Base-by-base conservation (phyloP, 2,888 invertebrate genomes). In the Arrhopalites spinosus region DNA sequence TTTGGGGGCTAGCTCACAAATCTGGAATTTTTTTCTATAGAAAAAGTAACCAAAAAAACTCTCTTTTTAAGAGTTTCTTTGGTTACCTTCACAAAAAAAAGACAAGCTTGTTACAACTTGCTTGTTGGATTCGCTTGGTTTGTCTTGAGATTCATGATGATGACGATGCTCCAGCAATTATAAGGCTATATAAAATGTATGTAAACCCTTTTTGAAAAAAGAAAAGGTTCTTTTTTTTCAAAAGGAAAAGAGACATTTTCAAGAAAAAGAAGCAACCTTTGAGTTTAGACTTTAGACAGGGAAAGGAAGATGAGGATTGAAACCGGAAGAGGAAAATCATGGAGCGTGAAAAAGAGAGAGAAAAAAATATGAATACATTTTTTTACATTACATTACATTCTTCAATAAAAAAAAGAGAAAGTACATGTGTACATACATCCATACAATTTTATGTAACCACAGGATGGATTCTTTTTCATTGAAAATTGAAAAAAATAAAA, bases 251-350 rank as follows among this genome's bases (percentile, higher is more conserved):
- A 11, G 3, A 69, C 11, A 68, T 17, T 36, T 36, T 3, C 3
- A 36, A 68, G 68, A 47, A 69, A 69, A 13, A 53, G 50, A 69
- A 69, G 43, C 30, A 56, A 59, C 59, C 25, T 8, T 59, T 53
- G 47, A 43, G 17, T 5, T 27, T 30, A 20, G 36, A 43, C n/a
- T 36, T 36, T 36, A 36, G 69, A 69, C 63, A 47, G 36, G 64
- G 69, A 69, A 69, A 53, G n/a, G 29, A 25, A 56, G 56, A 74
- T 20, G 45, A 36, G 43, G 75, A 75, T 75, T 75, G 66, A 75
- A 72, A 66, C 75, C 75, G 75, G 75, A 75, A 75, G 71, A 59
- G 72, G 56, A 75, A 71, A 75, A 75, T 75, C 75, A 75, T 75
- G 71, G 71, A 72, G 71, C 75, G 75, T 75, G 75, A 75, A 75